Conservation (phyloP, 2,113 vertebrate genomes). For the Holacanthus passer region DNA sequence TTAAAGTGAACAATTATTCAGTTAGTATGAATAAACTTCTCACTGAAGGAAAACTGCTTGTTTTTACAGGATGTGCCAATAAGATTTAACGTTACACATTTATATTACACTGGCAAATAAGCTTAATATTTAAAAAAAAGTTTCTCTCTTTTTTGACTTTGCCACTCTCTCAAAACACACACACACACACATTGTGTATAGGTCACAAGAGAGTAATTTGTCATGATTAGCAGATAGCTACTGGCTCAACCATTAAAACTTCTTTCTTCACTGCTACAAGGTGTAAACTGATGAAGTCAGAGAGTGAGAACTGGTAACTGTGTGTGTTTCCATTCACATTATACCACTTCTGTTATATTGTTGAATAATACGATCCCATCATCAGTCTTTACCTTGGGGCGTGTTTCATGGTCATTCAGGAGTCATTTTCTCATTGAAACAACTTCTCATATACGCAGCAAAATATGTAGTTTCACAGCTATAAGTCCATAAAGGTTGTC, state of each 20-base stretch:
- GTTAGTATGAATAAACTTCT: neutral
- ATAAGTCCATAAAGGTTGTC: neutral
- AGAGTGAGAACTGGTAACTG: neutral
- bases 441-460: neutral
- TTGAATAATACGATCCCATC: slow-evolving; percentile 7
- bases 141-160: neutral
- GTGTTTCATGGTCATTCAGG: slow-evolving; percentile 31
- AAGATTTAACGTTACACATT: neutral
- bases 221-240: slow-evolving; percentile 13
- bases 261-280: neutral
- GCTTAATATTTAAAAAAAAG: neutral
- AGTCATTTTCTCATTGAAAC: slow-evolving; percentile 4
- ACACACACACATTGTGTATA: neutral
- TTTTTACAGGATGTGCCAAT: neutral
- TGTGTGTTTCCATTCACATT: slow-evolving; percentile 12
- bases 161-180: neutral
- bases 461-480: slow-evolving; percentile 18
- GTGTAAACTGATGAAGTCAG: neutral
- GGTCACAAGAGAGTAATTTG: slow-evolving; percentile 4
- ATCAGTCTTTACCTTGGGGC: slow-evolving; percentile 33
- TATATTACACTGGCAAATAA: neutral
- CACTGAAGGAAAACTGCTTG: neutral
- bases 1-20: slow-evolving; percentile 6
- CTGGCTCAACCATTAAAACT: slow-evolving; percentile 17
- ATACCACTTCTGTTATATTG: neutral